Percentiles rank a stretch among this genome's conserved stretches.
Evolutionary conservation across 2,797 vertebrate genomes (phyloP).

Genomic region (Lacerta bilineata): DNA sequence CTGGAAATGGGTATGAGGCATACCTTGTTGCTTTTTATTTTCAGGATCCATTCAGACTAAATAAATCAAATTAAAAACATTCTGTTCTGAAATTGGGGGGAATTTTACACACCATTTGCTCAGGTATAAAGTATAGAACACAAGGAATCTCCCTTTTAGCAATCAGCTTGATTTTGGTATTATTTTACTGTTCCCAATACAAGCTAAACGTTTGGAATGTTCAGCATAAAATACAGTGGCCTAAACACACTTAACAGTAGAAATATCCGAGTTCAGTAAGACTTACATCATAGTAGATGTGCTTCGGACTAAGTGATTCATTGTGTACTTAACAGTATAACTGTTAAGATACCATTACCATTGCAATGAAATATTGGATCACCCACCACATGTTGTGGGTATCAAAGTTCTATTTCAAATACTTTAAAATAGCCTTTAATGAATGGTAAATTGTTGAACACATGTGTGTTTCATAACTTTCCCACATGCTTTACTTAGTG

Average conservation of each 20-base stretch:
- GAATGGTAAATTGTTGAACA: conserved; percentile 22
- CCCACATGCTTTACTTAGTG: not conserved
- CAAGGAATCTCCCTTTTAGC: not conserved
- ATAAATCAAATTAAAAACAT: not conserved
- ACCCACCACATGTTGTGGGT: conserved; percentile 40
- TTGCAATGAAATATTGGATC: conserved; percentile 39
- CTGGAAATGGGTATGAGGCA: not conserved
- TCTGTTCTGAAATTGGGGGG: not conserved
- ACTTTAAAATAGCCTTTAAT: conserved; percentile 23
- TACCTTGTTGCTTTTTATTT: conserved; percentile 14
- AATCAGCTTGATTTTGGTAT: not conserved
- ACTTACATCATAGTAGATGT: conserved; percentile 15
- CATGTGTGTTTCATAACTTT: not conserved
- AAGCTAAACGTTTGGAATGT: not conserved
- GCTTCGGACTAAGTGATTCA: not conserved
- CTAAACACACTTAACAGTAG: not conserved
- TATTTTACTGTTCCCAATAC: not conserved
- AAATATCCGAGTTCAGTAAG: not conserved
- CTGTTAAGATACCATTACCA: conserved; percentile 22
- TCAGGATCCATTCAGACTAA: not conserved
- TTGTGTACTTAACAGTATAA: conserved; percentile 44
- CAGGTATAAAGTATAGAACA: conserved; percentile 9
- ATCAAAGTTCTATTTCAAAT: conserved; percentile 45
- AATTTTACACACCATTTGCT: conserved; percentile 14
- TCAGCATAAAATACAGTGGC: not conserved